Conservation (phyloP, 2,888 invertebrate species). For the Diloba caeruleocephala region DNA sequence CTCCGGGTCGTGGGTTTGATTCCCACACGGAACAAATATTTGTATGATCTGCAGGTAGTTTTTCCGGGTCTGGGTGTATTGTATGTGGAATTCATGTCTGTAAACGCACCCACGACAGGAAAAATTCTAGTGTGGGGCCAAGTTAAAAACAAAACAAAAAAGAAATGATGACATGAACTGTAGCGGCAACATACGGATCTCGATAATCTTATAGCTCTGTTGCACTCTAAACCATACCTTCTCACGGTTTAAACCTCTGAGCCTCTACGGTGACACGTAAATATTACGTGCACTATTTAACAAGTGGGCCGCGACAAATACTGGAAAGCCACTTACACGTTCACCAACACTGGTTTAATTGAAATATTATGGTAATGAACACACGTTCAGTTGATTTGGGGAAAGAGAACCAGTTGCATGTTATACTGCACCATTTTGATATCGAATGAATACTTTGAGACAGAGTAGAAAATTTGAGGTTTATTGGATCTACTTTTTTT, state of each 20-base stretch:
- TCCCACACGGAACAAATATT: too few relatives aligned
- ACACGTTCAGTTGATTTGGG: constrained; percentile 34
- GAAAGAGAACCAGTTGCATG: constrained; percentile 8
- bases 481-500: too few relatives aligned
- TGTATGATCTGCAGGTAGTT: too few relatives aligned
- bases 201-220: constrained; percentile 42
- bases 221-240: constrained; percentile 51
- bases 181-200: constrained; percentile 32
- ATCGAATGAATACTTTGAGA: not conserved
- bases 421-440: constrained; percentile 5
- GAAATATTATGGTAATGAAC: constrained; percentile 49
- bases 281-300: constrained; percentile 78
- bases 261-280: constrained; percentile 76
- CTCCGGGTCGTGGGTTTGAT: too few relatives aligned
- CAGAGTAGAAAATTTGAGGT: not conserved
- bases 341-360: constrained; percentile 54
- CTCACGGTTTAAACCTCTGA: constrained; percentile 58
- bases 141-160: too few relatives aligned
- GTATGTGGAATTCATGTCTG: too few relatives aligned
- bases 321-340: constrained; percentile 62
- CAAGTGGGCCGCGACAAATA: constrained; percentile 75
- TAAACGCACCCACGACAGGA: too few relatives aligned
- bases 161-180: too few relatives aligned
- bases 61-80: too few relatives aligned
- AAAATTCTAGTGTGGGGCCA: too few relatives aligned